These are phyloP conservation scores for Notoglanidium macrostoma DNA, from an alignment of 2,797 vertebrate genomes.

Conservation along the genomic window DNA sequence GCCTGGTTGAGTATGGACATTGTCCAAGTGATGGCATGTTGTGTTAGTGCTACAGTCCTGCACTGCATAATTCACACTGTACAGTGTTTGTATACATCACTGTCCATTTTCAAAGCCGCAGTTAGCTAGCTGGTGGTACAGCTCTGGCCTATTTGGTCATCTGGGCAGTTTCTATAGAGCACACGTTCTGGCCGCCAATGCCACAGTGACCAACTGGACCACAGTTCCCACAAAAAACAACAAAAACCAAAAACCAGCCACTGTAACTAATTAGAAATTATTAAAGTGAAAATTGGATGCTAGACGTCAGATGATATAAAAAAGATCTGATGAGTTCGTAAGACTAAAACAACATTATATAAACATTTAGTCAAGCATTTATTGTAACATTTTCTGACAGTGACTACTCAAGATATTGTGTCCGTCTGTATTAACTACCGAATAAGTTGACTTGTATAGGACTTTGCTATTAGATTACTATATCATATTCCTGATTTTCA, in stretches of 20 bases:
- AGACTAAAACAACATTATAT: background rate
- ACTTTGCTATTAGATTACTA: background rate
- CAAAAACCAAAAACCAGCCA: no score
- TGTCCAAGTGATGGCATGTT: background rate
- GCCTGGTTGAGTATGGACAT: background rate
- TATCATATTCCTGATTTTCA: background rate
- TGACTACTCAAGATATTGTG: background rate
- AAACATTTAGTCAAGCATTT: background rate
- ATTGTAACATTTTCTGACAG: background rate
- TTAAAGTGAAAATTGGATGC: background rate
- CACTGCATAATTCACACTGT: slow-evolving; percentile 5
- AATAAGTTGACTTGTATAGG: background rate
- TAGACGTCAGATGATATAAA: background rate
- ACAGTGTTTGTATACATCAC: background rate
- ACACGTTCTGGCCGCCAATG: background rate
- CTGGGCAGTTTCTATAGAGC: background rate
- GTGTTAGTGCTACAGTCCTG: background rate
- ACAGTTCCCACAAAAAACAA: background rate
- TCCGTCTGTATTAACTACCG: background rate
- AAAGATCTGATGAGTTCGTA: background rate
- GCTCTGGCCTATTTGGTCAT: background rate
- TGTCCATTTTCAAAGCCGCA: background rate
- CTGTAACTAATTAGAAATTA: background rate
- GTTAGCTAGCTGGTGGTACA: background rate
- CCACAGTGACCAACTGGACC: background rate